Conservation (phyloP, 2,797 vertebrate species). For the Sebastiscus albofasciatus region DNA sequence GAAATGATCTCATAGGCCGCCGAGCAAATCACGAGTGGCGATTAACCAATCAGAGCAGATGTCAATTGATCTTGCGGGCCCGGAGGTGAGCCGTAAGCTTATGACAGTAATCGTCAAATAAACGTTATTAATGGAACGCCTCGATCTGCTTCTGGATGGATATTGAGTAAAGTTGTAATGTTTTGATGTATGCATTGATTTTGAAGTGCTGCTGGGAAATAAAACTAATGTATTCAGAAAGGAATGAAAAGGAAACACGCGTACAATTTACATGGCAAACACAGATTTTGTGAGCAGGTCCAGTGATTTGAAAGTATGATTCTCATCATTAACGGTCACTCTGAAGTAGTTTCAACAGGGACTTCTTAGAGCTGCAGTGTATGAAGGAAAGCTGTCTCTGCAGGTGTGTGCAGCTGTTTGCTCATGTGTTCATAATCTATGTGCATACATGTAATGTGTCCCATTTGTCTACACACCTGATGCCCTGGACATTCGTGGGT, state of each 20-base stretch:
- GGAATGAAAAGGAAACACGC: background rate
- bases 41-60: constrained; percentile 64
- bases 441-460: background rate
- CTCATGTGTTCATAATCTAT: background rate
- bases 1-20: constrained; percentile 42
- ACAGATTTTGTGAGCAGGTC: background rate
- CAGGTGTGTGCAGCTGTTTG: background rate
- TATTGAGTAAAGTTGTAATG: constrained; percentile 11
- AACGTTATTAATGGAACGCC: constrained; percentile 28
- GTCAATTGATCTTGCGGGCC: constrained; percentile 53
- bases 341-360: background rate
- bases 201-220: constrained; percentile 2
- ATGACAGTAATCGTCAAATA: constrained; percentile 40
- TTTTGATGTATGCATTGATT: constrained; percentile 51
- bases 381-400: background rate
- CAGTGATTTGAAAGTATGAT: background rate
- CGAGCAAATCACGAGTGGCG: constrained; percentile 24
- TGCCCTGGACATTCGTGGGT: background rate
- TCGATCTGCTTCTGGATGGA: constrained; percentile 7
- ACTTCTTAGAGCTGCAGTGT: background rate
- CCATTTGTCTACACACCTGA: constrained; percentile 17
- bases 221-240: background rate
- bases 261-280: background rate
- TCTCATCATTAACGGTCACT: background rate
- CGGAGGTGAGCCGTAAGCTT: constrained; percentile 31